Conservation (phyloP, 1,140 invertebrate species). For the Lethrus apterus region DNA sequence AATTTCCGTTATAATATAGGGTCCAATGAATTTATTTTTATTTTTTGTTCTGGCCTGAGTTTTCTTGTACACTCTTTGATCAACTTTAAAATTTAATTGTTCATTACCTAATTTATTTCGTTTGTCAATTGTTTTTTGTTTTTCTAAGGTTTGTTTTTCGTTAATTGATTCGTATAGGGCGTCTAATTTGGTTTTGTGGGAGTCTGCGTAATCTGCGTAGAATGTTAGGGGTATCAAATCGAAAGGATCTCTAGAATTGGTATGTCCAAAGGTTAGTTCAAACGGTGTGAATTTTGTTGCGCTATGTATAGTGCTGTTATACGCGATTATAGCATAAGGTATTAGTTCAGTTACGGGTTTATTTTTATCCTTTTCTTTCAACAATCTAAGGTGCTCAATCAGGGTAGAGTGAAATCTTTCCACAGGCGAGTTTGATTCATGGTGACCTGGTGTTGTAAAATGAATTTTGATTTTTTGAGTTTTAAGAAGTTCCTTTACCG, state of each 20-base stretch:
- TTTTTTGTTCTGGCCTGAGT: no score
- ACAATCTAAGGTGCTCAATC: conserved; percentile 15
- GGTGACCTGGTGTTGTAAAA: conserved; percentile 19
- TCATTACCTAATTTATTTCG: no score
- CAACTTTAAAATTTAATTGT: no score
- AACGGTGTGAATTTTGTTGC: background rate
- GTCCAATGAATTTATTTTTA: no score
- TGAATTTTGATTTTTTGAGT: conserved; percentile 21
- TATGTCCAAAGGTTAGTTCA: background rate
- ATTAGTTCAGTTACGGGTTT: background rate
- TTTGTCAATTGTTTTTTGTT: background rate
- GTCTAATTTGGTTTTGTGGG: background rate
- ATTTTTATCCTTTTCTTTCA: conserved; percentile 18
- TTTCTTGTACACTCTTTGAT: no score
- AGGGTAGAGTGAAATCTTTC: conserved; percentile 21
- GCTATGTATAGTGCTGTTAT: conserved; percentile 2
- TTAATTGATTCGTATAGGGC: background rate
- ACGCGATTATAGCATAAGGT: background rate
- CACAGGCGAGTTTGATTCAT: conserved; percentile 19
- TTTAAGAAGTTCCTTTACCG: conserved; percentile 19
- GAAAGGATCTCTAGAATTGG: background rate
- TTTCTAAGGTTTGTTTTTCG: background rate
- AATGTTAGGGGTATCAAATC: background rate
- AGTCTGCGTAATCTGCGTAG: background rate
- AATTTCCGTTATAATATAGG: no score